Evolutionary conservation across 2,888 invertebrate species (phyloP).

Genomic region (Melanostoma scalare): DNA sequence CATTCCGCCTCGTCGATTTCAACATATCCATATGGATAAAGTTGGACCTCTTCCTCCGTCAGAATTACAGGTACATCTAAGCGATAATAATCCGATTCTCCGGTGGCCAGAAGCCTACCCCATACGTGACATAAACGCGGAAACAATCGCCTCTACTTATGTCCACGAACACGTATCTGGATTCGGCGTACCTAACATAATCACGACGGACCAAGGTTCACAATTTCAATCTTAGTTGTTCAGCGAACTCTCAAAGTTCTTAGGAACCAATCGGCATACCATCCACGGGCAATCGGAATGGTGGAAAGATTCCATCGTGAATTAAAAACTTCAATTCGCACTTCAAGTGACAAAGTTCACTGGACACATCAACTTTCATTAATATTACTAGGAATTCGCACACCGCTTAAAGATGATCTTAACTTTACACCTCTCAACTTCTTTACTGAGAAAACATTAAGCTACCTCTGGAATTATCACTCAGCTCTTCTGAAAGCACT

Average conservation of each 20-base stretch:
- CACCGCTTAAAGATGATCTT: background rate
- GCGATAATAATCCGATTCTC: conserved; percentile 45
- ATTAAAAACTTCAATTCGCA: conserved; percentile 11
- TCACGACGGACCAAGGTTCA: conserved; percentile 14
- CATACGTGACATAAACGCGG: conserved; percentile 16
- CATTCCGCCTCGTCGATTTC: conserved; percentile 43
- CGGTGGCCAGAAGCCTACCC: conserved; percentile 30
- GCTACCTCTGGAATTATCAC: conserved; percentile 1
- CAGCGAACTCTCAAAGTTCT: background rate
- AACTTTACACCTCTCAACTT: conserved; percentile 6
- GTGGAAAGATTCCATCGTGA: conserved; percentile 30
- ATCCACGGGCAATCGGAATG: conserved; percentile 19
- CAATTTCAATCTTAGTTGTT: conserved; percentile 24
- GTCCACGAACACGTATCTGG: conserved; percentile 25
- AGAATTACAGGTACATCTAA: conserved; percentile 39
- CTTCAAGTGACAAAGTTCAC: background rate
- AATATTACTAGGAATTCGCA: conserved; percentile 3
- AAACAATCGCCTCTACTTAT: conserved; percentile 11
- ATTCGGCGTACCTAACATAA: background rate
- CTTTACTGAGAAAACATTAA: conserved; percentile 25
- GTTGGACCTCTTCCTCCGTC: conserved; percentile 43
- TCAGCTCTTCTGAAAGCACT: background rate
- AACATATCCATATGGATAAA: conserved; percentile 63
- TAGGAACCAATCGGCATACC: conserved; percentile 14
- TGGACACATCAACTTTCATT: conserved; percentile 2